These are phyloP conservation scores for Bovichtus variegatus DNA, from an alignment of 2,797 vertebrate genomes.

Conservation along the genomic window DNA sequence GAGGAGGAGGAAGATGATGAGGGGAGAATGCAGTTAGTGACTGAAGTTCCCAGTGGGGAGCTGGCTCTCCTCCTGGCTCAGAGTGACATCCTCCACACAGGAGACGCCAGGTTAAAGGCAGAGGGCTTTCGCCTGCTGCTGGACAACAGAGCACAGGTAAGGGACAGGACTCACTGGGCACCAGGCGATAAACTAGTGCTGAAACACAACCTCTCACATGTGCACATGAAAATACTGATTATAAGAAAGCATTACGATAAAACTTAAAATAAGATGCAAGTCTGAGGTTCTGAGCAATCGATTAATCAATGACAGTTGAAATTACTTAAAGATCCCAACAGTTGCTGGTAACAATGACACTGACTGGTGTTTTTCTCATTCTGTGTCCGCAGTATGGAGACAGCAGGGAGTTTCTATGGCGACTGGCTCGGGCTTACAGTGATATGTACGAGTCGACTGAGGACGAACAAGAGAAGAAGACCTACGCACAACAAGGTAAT, in stretches of 20 bases:
- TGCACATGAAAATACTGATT: background rate
- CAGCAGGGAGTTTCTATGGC: slow-evolving; percentile 91
- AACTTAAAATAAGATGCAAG: background rate
- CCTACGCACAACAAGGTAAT: slow-evolving; percentile 85
- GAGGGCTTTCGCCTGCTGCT: slow-evolving; percentile 91
- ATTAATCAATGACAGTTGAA: too few relatives aligned
- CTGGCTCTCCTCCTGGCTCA: slow-evolving; percentile 89
- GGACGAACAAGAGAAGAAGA: slow-evolving; percentile 84
- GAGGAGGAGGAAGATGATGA: slow-evolving; percentile 26
- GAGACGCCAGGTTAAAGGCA: slow-evolving; percentile 82
- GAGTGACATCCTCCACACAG: slow-evolving; percentile 88
- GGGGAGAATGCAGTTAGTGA: slow-evolving; percentile 27
- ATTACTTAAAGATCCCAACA: background rate
- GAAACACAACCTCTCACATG: background rate
- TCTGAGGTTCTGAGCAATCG: too few relatives aligned
- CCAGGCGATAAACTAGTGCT: background rate
- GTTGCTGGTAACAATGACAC: background rate
- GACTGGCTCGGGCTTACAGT: slow-evolving; percentile 91
- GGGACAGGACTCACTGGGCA: background rate
- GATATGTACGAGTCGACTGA: slow-evolving; percentile 88
- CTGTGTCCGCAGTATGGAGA: slow-evolving; percentile 83
- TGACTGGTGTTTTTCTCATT: background rate
- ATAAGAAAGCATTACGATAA: background rate
- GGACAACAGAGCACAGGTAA: slow-evolving; percentile 90
- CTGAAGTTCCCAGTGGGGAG: slow-evolving; percentile 80